Conservation (phyloP, 2,888 invertebrate genomes). For the Lepidocyrtoides sp. region DNA sequence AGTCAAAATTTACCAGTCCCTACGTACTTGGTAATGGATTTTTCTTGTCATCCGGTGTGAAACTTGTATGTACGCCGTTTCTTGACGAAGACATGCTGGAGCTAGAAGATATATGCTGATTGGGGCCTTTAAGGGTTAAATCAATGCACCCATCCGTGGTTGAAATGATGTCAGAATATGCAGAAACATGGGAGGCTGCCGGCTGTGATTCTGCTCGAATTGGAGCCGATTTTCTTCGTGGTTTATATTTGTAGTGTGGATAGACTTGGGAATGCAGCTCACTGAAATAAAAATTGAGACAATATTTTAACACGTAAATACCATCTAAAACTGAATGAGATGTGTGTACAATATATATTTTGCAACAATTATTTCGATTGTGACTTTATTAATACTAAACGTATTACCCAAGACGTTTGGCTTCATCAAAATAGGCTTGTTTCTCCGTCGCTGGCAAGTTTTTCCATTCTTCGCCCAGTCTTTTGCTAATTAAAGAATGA, state of each 20-base stretch:
- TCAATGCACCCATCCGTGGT: conserved; percentile 75
- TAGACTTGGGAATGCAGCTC: conserved; percentile 76
- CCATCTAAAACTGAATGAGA: too few species aligned
- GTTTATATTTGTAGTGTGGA: conserved; percentile 80
- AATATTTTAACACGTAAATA: too few species aligned
- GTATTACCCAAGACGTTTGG: conserved; percentile 75
- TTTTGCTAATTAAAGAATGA: conserved; percentile 80
- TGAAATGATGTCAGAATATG: conserved; percentile 59
- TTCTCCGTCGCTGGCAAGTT: conserved; percentile 71
- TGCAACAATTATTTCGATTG: too few species aligned
- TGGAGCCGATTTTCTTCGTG: conserved; percentile 71
- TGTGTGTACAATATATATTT: too few species aligned
- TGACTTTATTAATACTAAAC: too few species aligned
- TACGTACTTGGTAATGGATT: conserved; percentile 66
- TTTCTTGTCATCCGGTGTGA: conserved; percentile 41
- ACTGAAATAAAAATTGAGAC: conserved; percentile 24
- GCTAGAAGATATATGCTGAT: conserved; percentile 64
- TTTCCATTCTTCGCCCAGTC: conserved; percentile 80
- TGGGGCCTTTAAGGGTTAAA: conserved; percentile 68
- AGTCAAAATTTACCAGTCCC: not conserved
- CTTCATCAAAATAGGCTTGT: conserved; percentile 79
- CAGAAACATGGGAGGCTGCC: conserved; percentile 35
- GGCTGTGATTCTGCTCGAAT: conserved; percentile 66
- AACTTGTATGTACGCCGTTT: not conserved
- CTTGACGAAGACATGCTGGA: not conserved